Evolutionary conservation across 2,113 vertebrate genomes (phyloP).

Genomic region (Benitochromis conjunctus): DNA sequence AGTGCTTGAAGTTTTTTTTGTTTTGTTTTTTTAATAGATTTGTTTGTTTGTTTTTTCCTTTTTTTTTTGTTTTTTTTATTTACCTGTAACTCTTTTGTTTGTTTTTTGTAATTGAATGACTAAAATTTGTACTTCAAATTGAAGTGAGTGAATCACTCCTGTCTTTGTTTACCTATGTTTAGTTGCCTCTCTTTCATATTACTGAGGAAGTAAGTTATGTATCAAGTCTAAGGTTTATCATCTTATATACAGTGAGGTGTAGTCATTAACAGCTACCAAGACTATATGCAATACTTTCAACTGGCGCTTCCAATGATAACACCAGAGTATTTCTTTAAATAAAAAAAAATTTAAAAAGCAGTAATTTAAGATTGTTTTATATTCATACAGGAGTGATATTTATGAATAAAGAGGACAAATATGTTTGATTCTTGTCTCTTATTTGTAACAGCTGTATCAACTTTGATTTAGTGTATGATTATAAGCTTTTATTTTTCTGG

Average conservation of each 20-base stretch:
- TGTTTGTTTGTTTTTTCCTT: neutral
- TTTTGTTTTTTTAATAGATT: too few species aligned
- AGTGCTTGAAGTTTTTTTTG: conserved; percentile 2
- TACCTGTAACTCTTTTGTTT: conserved; percentile 35
- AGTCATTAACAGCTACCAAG: conserved; percentile 46
- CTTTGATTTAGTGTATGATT: neutral
- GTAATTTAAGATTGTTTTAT: conserved; percentile 94
- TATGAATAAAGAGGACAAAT: conserved; percentile 96
- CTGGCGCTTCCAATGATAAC: conserved; percentile 71
- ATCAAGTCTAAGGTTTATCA: conserved; percentile 29
- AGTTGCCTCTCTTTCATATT: conserved; percentile 51
- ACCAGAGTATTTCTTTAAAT: conserved; percentile 86
- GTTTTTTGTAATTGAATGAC: conserved; percentile 65
- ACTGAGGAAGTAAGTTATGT: conserved; percentile 47
- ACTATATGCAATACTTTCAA: conserved; percentile 63
- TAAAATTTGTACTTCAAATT: conserved; percentile 77
- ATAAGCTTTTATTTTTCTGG: neutral
- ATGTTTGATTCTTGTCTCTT: conserved; percentile 75
- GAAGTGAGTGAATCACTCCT: conserved; percentile 68
- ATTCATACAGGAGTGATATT: conserved; percentile 99
- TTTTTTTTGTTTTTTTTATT: neutral
- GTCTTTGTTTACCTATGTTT: conserved; percentile 53
- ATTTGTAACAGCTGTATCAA: neutral
- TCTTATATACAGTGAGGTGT: conserved; percentile 27
- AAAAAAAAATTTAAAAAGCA: neutral